A percentile compares a stretch with the other conserved stretches of the same genome.
phyloP scores from a whole-genome alignment of 2,888 invertebrate species.

The Leucophenga montana region DNA sequence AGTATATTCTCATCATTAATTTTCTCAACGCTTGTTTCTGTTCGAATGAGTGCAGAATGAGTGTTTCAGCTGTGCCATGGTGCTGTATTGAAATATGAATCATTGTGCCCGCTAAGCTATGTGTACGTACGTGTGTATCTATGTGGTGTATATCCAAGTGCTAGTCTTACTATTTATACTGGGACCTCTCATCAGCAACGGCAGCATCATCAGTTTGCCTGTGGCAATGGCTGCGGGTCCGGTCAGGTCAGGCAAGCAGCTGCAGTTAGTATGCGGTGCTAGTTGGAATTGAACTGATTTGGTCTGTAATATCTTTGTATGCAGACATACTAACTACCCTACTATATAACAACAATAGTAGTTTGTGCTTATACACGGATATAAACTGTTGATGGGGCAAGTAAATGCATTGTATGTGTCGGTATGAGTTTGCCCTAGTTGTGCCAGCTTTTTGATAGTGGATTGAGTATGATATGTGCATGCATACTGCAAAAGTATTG shows the following conservation, averaged over 20 bases:
- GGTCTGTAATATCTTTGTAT: too few species aligned
- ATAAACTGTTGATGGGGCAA: slow-evolving; percentile 16
- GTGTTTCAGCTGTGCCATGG: slow-evolving; percentile 36
- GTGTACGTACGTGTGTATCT: not conserved
- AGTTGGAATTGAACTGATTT: too few species aligned
- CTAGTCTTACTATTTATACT: too few species aligned
- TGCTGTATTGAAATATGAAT: slow-evolving; percentile 16
- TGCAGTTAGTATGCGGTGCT: too few species aligned
- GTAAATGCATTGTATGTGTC: not conserved
- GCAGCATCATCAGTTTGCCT: too few species aligned
- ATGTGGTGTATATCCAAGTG: not conserved
- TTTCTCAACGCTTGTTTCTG: slow-evolving; percentile 38
- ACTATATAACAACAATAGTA: too few species aligned
- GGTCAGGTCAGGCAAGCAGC: too few species aligned
- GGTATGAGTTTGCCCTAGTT: slow-evolving; percentile 4
- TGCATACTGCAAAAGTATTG: not conserved
- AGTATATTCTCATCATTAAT: slow-evolving; percentile 61
- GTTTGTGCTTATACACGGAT: not conserved
- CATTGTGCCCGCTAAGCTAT: not conserved
- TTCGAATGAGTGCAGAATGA: slow-evolving; percentile 32
- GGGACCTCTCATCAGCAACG: too few species aligned
- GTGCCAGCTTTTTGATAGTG: not conserved
- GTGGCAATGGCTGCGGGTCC: too few species aligned
- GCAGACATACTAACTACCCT: too few species aligned
- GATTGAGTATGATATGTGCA: slow-evolving; percentile 7